These are phyloP conservation scores for Archegozetes longisetosus DNA, from an alignment of 1,140 invertebrate species.

Conservation along the genomic window DNA sequence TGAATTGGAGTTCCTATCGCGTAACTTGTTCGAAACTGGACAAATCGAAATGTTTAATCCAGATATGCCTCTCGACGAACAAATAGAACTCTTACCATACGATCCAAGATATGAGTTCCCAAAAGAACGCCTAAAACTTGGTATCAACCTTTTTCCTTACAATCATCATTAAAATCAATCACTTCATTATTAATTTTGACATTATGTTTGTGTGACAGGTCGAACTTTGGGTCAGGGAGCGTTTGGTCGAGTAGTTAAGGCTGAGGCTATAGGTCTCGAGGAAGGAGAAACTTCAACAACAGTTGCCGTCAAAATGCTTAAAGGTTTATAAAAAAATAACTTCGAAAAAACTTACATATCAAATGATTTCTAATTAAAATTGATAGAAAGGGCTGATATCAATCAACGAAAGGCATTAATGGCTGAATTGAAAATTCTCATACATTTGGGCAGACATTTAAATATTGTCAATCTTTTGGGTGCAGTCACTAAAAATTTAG, in stretches of 20 bases:
- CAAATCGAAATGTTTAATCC: slow-evolving; percentile 22
- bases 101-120: slow-evolving; percentile 50
- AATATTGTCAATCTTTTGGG: slow-evolving; percentile 40
- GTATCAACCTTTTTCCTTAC: slow-evolving; percentile 1
- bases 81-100: slow-evolving; percentile 48
- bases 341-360: too few species aligned
- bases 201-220: slow-evolving; percentile 6
- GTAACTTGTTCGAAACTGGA: slow-evolving; percentile 17
- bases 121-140: slow-evolving; percentile 17
- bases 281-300: slow-evolving; percentile 13
- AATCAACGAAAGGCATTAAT: slow-evolving; percentile 30
- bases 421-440: slow-evolving; percentile 39
- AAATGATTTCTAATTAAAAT: too few species aligned
- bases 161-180: not conserved
- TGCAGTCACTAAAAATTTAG: slow-evolving; percentile 35
- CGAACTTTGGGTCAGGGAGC: slow-evolving; percentile 60
- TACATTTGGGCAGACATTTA: slow-evolving; percentile 38
- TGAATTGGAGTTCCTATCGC: slow-evolving; percentile 19
- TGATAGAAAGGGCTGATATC: slow-evolving; percentile 19
- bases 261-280: slow-evolving; percentile 35
- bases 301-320: slow-evolving; percentile 24
- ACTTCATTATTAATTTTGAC: not conserved
- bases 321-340: slow-evolving; percentile 17
- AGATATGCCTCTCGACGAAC: slow-evolving; percentile 21
- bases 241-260: slow-evolving; percentile 83